These are phyloP conservation scores for Microcebus ravelobensis DNA, from an alignment of 2,113 vertebrate species.

Conservation along the genomic window DNA sequence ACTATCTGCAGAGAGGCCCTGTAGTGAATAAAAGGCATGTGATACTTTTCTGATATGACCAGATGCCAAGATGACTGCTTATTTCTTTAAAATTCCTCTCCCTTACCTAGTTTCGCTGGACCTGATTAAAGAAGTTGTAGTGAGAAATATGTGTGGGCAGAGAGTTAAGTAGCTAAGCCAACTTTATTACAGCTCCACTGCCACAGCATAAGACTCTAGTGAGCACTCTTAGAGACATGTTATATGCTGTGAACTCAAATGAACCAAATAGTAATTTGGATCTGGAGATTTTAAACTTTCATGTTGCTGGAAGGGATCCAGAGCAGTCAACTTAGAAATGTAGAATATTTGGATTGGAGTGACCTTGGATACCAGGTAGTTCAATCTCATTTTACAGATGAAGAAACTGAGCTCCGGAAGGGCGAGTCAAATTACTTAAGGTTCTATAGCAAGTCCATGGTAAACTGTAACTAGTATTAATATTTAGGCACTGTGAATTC, in stretches of 20 bases:
- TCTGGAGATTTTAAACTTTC: conserved; percentile 23
- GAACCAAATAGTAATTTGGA: background rate
- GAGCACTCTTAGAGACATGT: background rate
- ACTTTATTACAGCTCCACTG: background rate
- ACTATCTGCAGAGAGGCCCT: background rate
- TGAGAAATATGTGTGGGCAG: background rate
- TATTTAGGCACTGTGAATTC: background rate
- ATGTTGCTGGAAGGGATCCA: background rate
- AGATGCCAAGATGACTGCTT: background rate
- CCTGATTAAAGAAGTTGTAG: background rate
- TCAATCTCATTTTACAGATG: background rate
- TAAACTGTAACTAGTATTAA: background rate
- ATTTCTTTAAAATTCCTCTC: background rate
- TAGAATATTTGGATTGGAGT: background rate
- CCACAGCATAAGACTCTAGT: background rate
- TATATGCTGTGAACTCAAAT: background rate
- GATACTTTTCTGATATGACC: background rate
- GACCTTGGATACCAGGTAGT: background rate
- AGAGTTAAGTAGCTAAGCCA: background rate
- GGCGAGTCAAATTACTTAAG: background rate
- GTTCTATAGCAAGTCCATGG: background rate
- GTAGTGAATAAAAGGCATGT: background rate
- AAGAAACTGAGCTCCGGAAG: background rate
- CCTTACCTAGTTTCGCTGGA: background rate
- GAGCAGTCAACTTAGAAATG: background rate